A percentile compares a stretch with the other conserved stretches of the same genome.
These are phyloP conservation scores for Falco cherrug DNA, from an alignment of 2,797 vertebrate species.

Conservation along the genomic window DNA sequence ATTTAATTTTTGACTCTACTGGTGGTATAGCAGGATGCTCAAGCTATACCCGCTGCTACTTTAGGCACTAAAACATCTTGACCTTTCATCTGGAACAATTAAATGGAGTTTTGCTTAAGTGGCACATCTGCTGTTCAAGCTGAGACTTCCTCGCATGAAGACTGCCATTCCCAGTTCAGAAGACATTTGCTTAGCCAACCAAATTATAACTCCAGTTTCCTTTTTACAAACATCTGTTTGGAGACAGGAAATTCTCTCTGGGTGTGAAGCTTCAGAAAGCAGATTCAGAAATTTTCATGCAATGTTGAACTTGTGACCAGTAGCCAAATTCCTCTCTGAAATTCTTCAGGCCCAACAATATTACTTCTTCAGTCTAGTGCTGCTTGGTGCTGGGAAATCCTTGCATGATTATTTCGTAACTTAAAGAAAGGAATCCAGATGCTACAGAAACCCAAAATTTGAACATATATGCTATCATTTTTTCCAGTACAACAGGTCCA, in stretches of 20 bases:
- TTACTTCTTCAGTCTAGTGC: background rate
- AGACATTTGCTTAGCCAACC: slow-evolving; percentile 58
- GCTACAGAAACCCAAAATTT: background rate
- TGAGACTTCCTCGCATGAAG: background rate
- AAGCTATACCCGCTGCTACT: background rate
- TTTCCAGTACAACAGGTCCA: background rate
- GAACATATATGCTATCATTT: background rate
- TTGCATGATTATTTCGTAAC: background rate
- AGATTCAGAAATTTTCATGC: slow-evolving; percentile 4
- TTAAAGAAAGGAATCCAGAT: background rate
- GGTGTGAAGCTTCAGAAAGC: background rate
- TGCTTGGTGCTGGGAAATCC: background rate
- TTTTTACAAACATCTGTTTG: slow-evolving; percentile 39
- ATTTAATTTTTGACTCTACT: background rate
- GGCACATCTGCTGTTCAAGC: slow-evolving; percentile 52
- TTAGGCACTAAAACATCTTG: background rate
- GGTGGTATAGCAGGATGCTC: background rate
- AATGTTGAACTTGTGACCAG: background rate
- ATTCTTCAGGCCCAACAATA: background rate
- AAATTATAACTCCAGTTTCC: slow-evolving; percentile 11
- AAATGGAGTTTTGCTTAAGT: slow-evolving; percentile 26
- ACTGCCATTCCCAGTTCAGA: background rate
- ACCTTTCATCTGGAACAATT: slow-evolving; percentile 46
- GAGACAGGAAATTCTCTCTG: slow-evolving; percentile 10
- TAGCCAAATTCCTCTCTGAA: background rate